phyloP scores from a whole-genome alignment of 1,140 invertebrate genomes.

The Hycleus cichorii region DNA sequence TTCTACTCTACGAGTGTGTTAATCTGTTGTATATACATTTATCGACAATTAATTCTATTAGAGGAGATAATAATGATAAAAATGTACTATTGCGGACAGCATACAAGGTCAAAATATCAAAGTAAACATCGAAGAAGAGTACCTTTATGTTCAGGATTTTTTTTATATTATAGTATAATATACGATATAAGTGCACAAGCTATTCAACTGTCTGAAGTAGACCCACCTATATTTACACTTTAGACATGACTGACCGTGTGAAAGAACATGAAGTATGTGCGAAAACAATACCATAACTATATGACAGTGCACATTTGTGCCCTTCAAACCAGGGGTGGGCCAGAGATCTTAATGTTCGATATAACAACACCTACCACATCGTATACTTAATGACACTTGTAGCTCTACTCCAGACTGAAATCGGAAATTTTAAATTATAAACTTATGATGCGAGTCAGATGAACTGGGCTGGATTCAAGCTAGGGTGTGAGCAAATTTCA shows the following conservation, averaged over 20 bases:
- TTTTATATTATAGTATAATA: background rate
- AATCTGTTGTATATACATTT: too few relatives aligned
- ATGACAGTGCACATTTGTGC: conserved; percentile 19
- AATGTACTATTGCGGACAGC: background rate
- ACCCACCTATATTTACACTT: conserved; percentile 21
- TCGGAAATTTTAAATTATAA: too few relatives aligned
- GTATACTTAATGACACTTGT: conserved; percentile 9
- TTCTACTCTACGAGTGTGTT: too few relatives aligned
- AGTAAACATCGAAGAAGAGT: conserved; percentile 12
- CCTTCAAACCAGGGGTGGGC: conserved; percentile 19
- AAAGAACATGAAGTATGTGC: conserved; percentile 19
- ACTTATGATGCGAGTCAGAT: too few relatives aligned
- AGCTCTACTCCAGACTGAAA: too few relatives aligned
- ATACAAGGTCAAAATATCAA: conserved; percentile 16
- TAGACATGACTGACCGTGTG: conserved; percentile 20
- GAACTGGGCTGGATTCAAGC: too few relatives aligned
- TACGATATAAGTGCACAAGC: conserved; percentile 7
- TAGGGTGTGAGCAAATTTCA: too few relatives aligned
- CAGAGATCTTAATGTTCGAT: conserved; percentile 11
- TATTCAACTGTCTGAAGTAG: conserved; percentile 17
- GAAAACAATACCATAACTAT: conserved; percentile 17
- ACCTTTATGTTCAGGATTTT: background rate
- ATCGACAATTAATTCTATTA: too few relatives aligned
- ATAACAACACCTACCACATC: conserved; percentile 7
- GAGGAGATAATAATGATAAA: too few relatives aligned